Percentiles rank a stretch among this genome's conserved stretches.
These are phyloP conservation scores for Gymnoscelis rufifasciata DNA, from an alignment of 2,888 invertebrate genomes.

Conservation along the genomic window DNA sequence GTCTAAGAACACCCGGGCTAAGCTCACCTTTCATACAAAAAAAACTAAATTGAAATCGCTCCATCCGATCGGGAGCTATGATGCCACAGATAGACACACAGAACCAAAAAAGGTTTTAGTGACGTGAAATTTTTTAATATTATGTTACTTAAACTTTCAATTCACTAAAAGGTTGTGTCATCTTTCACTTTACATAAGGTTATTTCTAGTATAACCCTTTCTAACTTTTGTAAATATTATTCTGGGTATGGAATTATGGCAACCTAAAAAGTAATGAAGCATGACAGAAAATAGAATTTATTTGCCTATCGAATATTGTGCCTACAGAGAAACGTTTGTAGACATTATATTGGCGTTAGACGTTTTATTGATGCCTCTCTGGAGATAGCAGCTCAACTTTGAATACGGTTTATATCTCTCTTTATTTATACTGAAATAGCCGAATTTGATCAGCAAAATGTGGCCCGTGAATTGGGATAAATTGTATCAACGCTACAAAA, in stretches of 20 bases:
- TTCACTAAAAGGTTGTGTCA: too few species aligned
- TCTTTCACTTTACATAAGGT: too few species aligned
- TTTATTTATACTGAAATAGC: background rate
- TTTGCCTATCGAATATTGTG: slow-evolving; percentile 25
- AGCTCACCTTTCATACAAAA: too few species aligned
- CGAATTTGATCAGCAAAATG: slow-evolving; percentile 23
- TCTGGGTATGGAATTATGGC: slow-evolving; percentile 5
- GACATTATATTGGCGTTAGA: slow-evolving; percentile 27
- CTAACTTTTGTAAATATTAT: too few species aligned
- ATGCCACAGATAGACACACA: too few species aligned
- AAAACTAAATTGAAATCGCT: too few species aligned
- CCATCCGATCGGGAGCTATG: too few species aligned
- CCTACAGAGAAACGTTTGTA: slow-evolving; percentile 27
- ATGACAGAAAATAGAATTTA: slow-evolving; percentile 26
- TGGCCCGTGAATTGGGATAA: slow-evolving; percentile 17
- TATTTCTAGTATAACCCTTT: too few species aligned
- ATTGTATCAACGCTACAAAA: slow-evolving; percentile 18
- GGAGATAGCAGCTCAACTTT: slow-evolving; percentile 26
- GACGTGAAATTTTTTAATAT: too few species aligned
- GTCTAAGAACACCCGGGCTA: too few species aligned
- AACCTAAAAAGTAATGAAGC: slow-evolving; percentile 18
- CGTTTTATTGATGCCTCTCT: slow-evolving; percentile 31
- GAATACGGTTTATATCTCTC: slow-evolving; percentile 18
- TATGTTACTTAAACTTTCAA: too few species aligned
- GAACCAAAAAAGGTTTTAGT: too few species aligned